phyloP scores from a whole-genome alignment of 2,888 invertebrate species.

The Drosophila borborema region DNA sequence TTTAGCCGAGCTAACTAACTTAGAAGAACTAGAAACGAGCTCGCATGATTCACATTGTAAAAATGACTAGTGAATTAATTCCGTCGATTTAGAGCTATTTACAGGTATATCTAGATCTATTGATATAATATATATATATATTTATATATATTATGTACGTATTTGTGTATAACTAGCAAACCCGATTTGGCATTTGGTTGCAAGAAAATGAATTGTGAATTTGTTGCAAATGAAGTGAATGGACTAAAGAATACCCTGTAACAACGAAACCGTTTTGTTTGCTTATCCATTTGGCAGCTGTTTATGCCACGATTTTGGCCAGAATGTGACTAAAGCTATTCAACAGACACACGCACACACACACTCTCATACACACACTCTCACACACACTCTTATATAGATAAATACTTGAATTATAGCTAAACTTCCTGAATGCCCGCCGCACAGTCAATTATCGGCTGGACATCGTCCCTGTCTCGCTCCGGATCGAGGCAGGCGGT shows the following conservation, averaged over 20 bases:
- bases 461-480: conserved; percentile 66
- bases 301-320: conserved; percentile 71
- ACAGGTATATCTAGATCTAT: conserved; percentile 23
- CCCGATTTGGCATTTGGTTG: conserved; percentile 75
- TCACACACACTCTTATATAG: not conserved
- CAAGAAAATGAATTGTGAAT: conserved; percentile 57
- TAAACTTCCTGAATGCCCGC: conserved; percentile 53
- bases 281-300: conserved; percentile 37
- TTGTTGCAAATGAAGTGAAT: conserved; percentile 43
- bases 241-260: conserved; percentile 50
- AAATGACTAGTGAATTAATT: conserved; percentile 82
- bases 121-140: not conserved
- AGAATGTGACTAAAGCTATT: conserved; percentile 56
- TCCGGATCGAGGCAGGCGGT: conserved; percentile 61
- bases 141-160: conserved; percentile 1
- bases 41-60: conserved; percentile 82
- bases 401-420: conserved; percentile 11
- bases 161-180: conserved; percentile 57
- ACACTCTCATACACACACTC: conserved; percentile 14
- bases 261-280: conserved; percentile 32
- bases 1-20: conserved; percentile 48
- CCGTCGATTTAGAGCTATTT: conserved; percentile 62
- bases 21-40: conserved; percentile 71
- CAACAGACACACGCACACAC: conserved; percentile 19
- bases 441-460: conserved; percentile 71